Evolutionary conservation across 2,113 vertebrate genomes (phyloP).

Genomic region (Charina bottae): DNA sequence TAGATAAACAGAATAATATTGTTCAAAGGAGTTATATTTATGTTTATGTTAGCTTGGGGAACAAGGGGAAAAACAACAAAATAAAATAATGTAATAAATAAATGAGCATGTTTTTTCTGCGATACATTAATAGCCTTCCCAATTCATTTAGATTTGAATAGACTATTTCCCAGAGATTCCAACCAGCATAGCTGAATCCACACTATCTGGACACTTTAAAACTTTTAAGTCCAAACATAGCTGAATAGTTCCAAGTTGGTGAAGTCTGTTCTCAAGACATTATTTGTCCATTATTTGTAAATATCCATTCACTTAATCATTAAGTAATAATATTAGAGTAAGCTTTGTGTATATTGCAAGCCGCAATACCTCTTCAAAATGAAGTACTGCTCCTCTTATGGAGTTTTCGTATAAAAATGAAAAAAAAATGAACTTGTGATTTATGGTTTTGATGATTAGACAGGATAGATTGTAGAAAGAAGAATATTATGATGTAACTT

Average conservation of each 20-base stretch:
- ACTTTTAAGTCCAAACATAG: neutral
- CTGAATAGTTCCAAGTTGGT: neutral
- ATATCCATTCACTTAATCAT: neutral
- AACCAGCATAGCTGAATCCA: neutral
- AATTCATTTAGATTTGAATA: neutral
- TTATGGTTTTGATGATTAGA: too few relatives aligned
- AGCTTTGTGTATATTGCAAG: neutral
- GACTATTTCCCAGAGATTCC: neutral
- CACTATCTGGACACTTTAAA: neutral
- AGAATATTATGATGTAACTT: too few relatives aligned
- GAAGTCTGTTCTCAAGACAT: neutral
- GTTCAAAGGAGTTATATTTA: neutral
- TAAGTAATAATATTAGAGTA: neutral
- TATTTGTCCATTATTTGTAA: neutral
- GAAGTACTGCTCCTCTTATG: neutral
- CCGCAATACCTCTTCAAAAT: neutral
- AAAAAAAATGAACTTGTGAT: too few relatives aligned
- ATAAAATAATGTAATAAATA: neutral
- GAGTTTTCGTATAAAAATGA: too few relatives aligned
- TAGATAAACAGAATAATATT: neutral
- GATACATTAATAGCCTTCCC: neutral
- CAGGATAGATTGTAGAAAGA: too few relatives aligned
- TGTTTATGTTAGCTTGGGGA: neutral
- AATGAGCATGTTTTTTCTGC: neutral
- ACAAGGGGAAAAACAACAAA: neutral